Conservation (phyloP, 2,888 invertebrate species). For the Callyntrura guangdongensis region DNA sequence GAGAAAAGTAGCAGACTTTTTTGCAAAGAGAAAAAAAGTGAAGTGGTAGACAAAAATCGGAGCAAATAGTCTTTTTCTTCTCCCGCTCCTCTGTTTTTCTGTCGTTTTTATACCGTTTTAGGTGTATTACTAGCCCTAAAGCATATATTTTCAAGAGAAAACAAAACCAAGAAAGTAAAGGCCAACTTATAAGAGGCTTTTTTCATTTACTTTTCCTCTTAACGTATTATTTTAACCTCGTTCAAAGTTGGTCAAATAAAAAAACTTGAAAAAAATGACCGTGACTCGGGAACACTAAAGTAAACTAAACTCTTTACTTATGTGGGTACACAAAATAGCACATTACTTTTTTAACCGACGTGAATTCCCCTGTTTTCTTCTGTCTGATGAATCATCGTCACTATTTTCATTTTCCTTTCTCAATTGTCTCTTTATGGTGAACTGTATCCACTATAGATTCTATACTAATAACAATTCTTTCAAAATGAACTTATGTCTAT, state of each 20-base stretch:
- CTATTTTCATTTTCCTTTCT: too few relatives aligned
- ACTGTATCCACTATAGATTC: not conserved
- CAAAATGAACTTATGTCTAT: too few relatives aligned
- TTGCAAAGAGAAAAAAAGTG: conserved; percentile 25
- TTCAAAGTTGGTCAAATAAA: not conserved
- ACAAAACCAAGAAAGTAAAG: not conserved
- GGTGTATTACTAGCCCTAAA: conserved; percentile 16
- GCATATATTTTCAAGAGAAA: not conserved
- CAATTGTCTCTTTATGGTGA: not conserved
- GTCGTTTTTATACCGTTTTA: conserved; percentile 19
- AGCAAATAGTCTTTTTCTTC: not conserved
- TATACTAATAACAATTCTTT: not conserved
- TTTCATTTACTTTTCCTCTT: conserved; percentile 3
- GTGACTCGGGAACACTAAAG: too few relatives aligned
- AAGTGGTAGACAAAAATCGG: conserved; percentile 57
- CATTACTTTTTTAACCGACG: too few relatives aligned
- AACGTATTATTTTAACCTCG: conserved; percentile 58
- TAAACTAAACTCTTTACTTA: too few relatives aligned
- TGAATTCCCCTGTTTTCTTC: too few relatives aligned
- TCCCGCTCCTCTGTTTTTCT: conserved; percentile 18
- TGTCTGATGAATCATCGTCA: too few relatives aligned
- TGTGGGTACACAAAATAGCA: too few relatives aligned
- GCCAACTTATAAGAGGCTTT: not conserved
- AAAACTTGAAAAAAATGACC: too few relatives aligned
- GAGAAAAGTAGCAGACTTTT: conserved; percentile 2